These are phyloP conservation scores for Chrysochloris asiatica DNA, from an alignment of 2,113 vertebrate species.

Conservation along the genomic window DNA sequence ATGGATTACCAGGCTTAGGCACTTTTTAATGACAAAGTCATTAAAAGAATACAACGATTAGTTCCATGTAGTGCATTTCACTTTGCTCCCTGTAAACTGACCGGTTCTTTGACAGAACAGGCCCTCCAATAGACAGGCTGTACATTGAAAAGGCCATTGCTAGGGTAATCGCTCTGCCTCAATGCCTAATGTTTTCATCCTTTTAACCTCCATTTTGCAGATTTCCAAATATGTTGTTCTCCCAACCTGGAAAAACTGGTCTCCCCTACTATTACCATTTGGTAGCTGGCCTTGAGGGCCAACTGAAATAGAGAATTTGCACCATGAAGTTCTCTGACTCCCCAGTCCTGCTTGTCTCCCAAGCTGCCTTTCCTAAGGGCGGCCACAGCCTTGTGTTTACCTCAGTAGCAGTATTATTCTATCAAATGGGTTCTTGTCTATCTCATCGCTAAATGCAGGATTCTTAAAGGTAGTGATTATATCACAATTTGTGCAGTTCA, in stretches of 20 bases:
- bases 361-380: too few species aligned
- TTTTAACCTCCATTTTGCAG: background rate
- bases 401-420: background rate
- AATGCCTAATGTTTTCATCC: too few species aligned
- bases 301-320: too few species aligned
- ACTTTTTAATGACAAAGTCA: conserved; percentile 20
- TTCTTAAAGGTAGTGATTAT: background rate
- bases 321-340: background rate
- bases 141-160: background rate
- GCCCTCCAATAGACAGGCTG: background rate
- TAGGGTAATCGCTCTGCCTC: too few species aligned
- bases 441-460: background rate
- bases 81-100: conserved; percentile 13
- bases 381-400: background rate
- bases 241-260: background rate
- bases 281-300: background rate
- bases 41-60: background rate
- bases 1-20: background rate
- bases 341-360: background rate
- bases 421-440: background rate
- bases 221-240: background rate
- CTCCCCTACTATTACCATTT: background rate
- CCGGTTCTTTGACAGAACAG: background rate
- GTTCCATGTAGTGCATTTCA: background rate
- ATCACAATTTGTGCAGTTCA: background rate